Evolutionary conservation across 2,113 vertebrate genomes (phyloP).

Genomic region (Thinocorus orbignyianus): DNA sequence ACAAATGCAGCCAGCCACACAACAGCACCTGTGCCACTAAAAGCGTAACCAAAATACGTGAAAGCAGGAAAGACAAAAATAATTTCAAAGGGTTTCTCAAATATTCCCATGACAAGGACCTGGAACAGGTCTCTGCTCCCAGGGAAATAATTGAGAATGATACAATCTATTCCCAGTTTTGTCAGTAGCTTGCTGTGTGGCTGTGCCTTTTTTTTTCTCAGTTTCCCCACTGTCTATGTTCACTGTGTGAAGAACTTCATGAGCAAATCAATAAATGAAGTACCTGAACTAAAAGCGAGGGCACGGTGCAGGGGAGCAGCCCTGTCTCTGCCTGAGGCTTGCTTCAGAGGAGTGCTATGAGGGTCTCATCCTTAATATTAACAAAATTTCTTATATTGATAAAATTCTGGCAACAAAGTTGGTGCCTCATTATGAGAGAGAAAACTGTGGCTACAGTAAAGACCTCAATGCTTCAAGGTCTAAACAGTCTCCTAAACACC

Average conservation of each 20-base stretch:
- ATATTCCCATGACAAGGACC: not conserved
- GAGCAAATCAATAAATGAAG: not conserved
- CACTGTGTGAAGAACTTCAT: not conserved
- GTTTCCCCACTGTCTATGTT: not conserved
- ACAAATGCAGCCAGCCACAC: not conserved
- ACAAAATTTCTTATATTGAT: not conserved
- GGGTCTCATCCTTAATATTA: not conserved
- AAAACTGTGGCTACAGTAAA: not conserved
- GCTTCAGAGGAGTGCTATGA: not conserved
- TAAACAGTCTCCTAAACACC: not conserved
- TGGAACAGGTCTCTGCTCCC: not conserved
- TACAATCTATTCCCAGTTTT: not conserved
- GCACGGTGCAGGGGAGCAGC: not conserved
- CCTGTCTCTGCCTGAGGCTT: not conserved
- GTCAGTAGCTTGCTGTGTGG: not conserved
- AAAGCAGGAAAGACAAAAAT: not conserved
- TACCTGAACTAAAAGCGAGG: not conserved
- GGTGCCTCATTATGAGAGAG: not conserved
- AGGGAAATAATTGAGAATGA: not conserved
- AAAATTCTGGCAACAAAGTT: not conserved
- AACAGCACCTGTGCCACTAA: not conserved
- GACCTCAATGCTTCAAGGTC: not conserved
- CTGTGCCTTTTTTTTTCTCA: not conserved
- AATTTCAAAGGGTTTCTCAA: not conserved
- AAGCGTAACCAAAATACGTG: not conserved